Evolutionary conservation across 1,140 invertebrate genomes (phyloP).

Genomic region (Pantala flavescens): DNA sequence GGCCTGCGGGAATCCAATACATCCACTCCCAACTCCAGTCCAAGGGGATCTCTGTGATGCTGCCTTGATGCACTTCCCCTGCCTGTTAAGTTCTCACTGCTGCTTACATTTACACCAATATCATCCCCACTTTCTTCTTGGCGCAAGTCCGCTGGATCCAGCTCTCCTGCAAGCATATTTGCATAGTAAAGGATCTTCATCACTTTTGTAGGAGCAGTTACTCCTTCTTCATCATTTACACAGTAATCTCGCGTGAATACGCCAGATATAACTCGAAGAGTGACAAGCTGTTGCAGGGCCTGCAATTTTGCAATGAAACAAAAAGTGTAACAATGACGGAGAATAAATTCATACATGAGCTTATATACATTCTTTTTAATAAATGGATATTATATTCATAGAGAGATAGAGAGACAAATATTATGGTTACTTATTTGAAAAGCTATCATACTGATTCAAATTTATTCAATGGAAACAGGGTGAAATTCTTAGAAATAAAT

Average conservation of each 20-base stretch:
- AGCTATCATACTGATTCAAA: too few relatives aligned
- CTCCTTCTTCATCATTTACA: constrained; percentile 72
- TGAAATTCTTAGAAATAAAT: too few relatives aligned
- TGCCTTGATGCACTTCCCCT: constrained; percentile 13
- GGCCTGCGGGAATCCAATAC: constrained; percentile 72
- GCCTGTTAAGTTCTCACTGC: neutral
- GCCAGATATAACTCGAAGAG: constrained; percentile 59
- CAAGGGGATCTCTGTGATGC: constrained; percentile 42
- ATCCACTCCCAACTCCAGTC: constrained; percentile 53
- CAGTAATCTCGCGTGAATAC: constrained; percentile 60
- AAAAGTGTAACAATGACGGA: too few relatives aligned
- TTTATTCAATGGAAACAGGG: too few relatives aligned
- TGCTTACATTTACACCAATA: neutral
- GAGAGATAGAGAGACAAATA: too few relatives aligned
- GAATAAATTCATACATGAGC: too few relatives aligned
- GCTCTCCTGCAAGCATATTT: constrained; percentile 69
- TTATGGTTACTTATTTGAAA: too few relatives aligned
- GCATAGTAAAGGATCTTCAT: constrained; percentile 87
- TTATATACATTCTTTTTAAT: too few relatives aligned
- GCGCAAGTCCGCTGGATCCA: constrained; percentile 52
- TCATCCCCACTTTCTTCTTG: constrained; percentile 38
- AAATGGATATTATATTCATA: too few relatives aligned
- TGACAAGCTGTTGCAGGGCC: constrained; percentile 78
- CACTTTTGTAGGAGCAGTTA: constrained; percentile 70
- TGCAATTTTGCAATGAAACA: too few relatives aligned